Base-by-base conservation (phyloP, 2,113 vertebrate genomes). In the Myiopsitta monachus region DNA sequence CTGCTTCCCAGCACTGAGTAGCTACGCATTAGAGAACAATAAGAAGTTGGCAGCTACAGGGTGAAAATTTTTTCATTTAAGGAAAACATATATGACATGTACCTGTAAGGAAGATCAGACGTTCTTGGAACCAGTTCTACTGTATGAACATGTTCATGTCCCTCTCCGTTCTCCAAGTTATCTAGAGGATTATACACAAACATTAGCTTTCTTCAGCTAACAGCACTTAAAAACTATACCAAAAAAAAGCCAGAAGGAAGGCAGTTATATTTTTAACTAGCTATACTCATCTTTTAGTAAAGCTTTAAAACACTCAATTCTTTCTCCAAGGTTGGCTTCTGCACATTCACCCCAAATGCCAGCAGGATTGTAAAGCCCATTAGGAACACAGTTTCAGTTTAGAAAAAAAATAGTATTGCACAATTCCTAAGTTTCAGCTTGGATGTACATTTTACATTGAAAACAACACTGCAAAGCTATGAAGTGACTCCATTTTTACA, bases 61-160 rank as follows among this genome's bases (percentile, higher is more conserved):
- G 12, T 46, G 41, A 86, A 54, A 15, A 8, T 10, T n/a, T 70
- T 49, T 73, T 61, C 27, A 49, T 78, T 61, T 19, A 78, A 46
- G 36, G 49, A 68, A 85, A 82, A 62, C 2, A 3, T 31, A 57
- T 16, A 43, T 54, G 31, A 49, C 19, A 75, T 18, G 5, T 96
- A 99, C 99, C 97, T 98, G 96, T 98, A 98, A 17, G 97, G 97
- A 22, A 98, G 96, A 46, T 98, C 98, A 14, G 98, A 89, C 81
- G 96, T 97, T 95, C 92, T 92, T 70, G 97, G 96, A 94, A 98
- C 96, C 16, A 97, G 85, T 95, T 98, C 98, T 41, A 73, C 97
- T 0, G 90, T 86, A 28, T 92, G 96, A 47, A 95, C 90, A 38
- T 94, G 96, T 39, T 98, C 98, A 1, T 95, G 95, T 15, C 94